Conservation (phyloP, 2,797 vertebrate genomes). For the Pangasius krempfi region DNA sequence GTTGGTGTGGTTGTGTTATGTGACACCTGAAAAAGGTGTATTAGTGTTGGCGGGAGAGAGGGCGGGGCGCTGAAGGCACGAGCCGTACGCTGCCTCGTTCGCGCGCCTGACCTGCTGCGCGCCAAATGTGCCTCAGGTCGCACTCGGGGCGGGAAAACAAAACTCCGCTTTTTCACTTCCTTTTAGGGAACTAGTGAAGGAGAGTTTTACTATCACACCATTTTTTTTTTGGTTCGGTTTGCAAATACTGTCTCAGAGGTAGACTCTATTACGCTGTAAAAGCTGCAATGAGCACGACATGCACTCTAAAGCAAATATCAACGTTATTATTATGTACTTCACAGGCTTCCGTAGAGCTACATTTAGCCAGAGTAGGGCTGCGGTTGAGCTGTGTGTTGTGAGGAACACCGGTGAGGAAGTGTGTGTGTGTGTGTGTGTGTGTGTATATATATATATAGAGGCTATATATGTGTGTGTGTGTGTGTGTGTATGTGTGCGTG, state of each 20-base stretch:
- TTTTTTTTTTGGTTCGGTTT: not conserved
- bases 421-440: slow-evolving; percentile 54
- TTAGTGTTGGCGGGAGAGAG: not conserved
- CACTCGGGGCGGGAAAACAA: not conserved
- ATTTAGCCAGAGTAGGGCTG: slow-evolving; percentile 47
- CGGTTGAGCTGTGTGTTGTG: slow-evolving; percentile 60
- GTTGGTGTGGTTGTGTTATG: not conserved
- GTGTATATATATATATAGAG: slow-evolving; percentile 40
- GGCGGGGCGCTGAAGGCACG: slow-evolving; percentile 23
- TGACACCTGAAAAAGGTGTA: not conserved
- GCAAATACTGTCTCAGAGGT: not conserved
- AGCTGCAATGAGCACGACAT: not conserved
- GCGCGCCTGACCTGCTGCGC: not conserved
- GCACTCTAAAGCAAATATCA: not conserved
- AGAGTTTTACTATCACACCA: not conserved
- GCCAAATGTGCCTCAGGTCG: not conserved
- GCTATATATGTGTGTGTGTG: slow-evolving; percentile 32
- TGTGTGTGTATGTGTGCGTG: slow-evolving; percentile 38
- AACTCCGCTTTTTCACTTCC: not conserved
- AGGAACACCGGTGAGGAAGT: slow-evolving; percentile 65
- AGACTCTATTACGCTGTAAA: not conserved
- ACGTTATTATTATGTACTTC: slow-evolving; percentile 51
- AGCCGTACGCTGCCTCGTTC: not conserved
- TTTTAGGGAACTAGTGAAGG: not conserved
- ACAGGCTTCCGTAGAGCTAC: slow-evolving; percentile 60